Conservation (phyloP, 2,888 invertebrate genomes). For the Cyaniris semiargus region DNA sequence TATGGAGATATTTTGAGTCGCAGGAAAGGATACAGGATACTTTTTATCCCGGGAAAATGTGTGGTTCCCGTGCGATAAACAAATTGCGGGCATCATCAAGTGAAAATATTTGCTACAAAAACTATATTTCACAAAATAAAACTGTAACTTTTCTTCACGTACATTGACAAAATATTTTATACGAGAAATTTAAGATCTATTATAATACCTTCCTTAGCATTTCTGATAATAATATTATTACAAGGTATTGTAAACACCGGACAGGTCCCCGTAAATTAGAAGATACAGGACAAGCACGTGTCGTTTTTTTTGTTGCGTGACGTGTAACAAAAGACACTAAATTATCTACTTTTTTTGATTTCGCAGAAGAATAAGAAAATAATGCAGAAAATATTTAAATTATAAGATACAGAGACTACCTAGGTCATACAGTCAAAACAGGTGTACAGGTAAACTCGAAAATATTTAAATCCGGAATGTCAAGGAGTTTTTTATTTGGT, state of each 20-base stretch:
- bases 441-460: neutral
- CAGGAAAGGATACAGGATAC: no score
- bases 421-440: neutral
- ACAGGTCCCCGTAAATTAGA: conserved; percentile 1
- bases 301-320: neutral
- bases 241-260: neutral
- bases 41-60: no score
- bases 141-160: no score
- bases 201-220: neutral
- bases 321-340: conserved; percentile 13
- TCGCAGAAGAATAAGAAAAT: neutral
- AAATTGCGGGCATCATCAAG: no score
- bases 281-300: neutral
- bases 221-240: neutral
- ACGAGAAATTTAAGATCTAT: neutral
- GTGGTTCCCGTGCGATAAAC: no score
- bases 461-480: neutral
- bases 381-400: neutral
- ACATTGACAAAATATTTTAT: no score
- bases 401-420: neutral
- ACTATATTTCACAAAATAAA: no score
- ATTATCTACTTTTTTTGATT: neutral
- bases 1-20: no score
- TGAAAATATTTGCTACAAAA: no score
- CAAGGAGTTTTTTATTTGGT: conserved; percentile 30